Evolutionary conservation across 2,888 invertebrate genomes (phyloP).

Genomic region (Autographa gamma): DNA sequence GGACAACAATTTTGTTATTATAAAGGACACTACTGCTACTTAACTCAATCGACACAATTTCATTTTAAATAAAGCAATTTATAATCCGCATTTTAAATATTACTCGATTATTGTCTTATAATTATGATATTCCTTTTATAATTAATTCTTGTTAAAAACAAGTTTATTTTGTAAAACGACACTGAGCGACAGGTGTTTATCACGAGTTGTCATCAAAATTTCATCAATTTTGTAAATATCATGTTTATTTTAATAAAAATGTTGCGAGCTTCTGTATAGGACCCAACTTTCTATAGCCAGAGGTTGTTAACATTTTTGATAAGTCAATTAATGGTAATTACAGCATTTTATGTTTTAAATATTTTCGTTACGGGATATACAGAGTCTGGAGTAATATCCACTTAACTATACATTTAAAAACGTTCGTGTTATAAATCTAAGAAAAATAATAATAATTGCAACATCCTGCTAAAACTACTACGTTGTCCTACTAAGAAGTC

Average conservation of each 20-base stretch:
- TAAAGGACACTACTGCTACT: neutral
- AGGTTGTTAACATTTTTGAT: slow-evolving; percentile 4
- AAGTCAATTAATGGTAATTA: neutral
- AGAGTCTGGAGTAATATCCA: neutral
- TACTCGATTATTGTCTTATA: slow-evolving; percentile 21
- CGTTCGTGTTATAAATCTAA: too few species aligned
- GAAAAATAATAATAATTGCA: too few species aligned
- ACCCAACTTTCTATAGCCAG: slow-evolving; percentile 4
- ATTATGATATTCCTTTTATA: slow-evolving; percentile 15
- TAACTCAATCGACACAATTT: neutral
- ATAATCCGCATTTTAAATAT: slow-evolving; percentile 21
- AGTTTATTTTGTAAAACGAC: slow-evolving; percentile 23
- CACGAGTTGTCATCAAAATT: slow-evolving; percentile 28
- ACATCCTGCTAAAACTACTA: too few species aligned
- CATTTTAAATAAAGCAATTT: slow-evolving; percentile 28
- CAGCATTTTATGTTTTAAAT: neutral
- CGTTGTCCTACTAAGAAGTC: too few species aligned
- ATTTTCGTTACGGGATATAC: neutral
- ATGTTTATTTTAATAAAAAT: neutral
- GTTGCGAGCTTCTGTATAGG: neutral
- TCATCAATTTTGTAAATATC: slow-evolving; percentile 20
- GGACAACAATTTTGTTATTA: neutral
- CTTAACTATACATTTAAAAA: too few species aligned
- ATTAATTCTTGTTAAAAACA: slow-evolving; percentile 44
- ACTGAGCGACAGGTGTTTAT: slow-evolving; percentile 28